Evolutionary conservation across 2,113 vertebrate genomes (phyloP).

Genomic region (Forbesichthys papilliferus): DNA sequence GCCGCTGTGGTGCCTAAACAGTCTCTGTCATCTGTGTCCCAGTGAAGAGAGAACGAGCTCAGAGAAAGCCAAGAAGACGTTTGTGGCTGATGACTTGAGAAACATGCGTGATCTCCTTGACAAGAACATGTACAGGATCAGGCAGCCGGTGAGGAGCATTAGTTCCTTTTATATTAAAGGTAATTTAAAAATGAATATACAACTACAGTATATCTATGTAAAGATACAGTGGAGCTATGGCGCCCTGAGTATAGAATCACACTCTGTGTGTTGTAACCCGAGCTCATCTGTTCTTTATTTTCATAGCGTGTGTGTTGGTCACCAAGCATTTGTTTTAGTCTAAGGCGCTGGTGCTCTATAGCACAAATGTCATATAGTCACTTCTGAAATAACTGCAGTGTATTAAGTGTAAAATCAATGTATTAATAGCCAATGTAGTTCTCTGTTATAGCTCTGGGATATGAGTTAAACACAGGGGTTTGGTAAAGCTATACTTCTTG

Average conservation of each 20-base stretch:
- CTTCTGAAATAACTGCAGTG: neutral
- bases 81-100: conserved; percentile 83
- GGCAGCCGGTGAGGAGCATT: conserved; percentile 83
- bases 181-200: too few species aligned
- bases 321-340: too few species aligned
- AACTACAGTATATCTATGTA: too few species aligned
- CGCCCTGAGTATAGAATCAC: too few species aligned
- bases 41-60: conserved; percentile 76
- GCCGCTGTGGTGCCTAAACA: neutral
- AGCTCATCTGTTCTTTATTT: too few species aligned
- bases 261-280: too few species aligned
- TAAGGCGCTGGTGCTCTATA: too few species aligned
- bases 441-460: neutral
- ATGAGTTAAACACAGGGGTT: neutral
- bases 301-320: too few species aligned
- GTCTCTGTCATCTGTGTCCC: conserved; percentile 4
- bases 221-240: too few species aligned
- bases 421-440: neutral
- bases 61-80: conserved; percentile 78
- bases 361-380: too few species aligned
- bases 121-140: conserved; percentile 96
- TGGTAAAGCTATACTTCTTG: neutral
- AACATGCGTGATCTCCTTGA: conserved; percentile 91
- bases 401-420: neutral
- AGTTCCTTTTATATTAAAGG: neutral